phyloP scores from a whole-genome alignment of 2,113 vertebrate genomes.

The Nanorana parkeri region DNA sequence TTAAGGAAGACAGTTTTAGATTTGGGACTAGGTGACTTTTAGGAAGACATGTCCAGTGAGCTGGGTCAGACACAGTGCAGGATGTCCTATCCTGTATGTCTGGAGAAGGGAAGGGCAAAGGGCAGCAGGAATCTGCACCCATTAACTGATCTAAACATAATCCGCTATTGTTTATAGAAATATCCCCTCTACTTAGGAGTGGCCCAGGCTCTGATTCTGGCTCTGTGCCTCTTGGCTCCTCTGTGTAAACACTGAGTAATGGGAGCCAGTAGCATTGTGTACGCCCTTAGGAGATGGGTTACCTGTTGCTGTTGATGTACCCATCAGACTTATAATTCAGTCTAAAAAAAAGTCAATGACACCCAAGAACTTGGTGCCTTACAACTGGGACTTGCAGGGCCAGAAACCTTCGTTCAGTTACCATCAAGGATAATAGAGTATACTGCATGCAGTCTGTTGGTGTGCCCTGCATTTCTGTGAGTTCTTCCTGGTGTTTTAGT shows the following conservation, averaged over 20 bases:
- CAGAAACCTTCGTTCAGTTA: too few species aligned
- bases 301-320: not conserved
- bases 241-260: constrained; percentile 33
- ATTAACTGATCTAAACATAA: constrained; percentile 51
- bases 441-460: too few species aligned
- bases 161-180: constrained; percentile 50
- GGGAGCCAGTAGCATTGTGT: not conserved
- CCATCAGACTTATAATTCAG: too few species aligned
- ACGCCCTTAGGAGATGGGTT: constrained; percentile 2
- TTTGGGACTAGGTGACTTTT: constrained; percentile 18
- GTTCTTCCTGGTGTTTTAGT: too few species aligned
- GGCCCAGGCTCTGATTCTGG: constrained; percentile 7
- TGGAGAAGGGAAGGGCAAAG: constrained; percentile 42
- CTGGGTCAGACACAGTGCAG: constrained; percentile 9
- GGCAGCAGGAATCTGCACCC: constrained; percentile 45
- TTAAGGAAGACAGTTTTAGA: too few species aligned
- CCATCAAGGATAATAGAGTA: too few species aligned
- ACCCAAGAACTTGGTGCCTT: too few species aligned
- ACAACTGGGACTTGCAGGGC: too few species aligned
- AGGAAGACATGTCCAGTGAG: constrained; percentile 12
- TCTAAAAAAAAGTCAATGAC: too few species aligned
- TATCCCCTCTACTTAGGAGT: constrained; percentile 35
- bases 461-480: too few species aligned
- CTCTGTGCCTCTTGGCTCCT: constrained; percentile 37
- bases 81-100: constrained; percentile 37